A percentile compares a stretch with the other conserved stretches of the same genome.
phyloP scores from a whole-genome alignment of 2,888 invertebrate species.

The Hedychridium roseum region DNA sequence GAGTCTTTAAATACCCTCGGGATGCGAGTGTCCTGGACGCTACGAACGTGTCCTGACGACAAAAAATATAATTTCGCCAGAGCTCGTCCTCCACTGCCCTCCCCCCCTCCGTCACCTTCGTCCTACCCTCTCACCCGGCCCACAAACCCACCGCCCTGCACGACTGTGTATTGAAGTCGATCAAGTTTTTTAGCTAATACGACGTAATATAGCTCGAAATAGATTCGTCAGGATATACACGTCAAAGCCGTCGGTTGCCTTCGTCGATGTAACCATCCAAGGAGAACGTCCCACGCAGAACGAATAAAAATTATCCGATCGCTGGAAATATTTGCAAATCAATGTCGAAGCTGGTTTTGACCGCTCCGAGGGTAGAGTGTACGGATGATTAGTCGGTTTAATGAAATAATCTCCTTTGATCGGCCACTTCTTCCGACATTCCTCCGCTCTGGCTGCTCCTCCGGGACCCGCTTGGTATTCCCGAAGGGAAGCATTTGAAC shows the following conservation, averaged over 20 bases:
- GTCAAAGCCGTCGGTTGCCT: no score
- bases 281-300: no score
- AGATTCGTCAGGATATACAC: no score
- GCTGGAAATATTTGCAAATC: no score
- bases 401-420: constrained; percentile 62
- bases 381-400: constrained; percentile 59
- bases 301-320: no score
- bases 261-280: no score
- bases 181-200: no score
- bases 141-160: not conserved
- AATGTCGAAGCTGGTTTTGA: no score
- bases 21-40: constrained; percentile 53
- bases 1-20: constrained; percentile 62
- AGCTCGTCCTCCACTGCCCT: not conserved
- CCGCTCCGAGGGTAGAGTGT: no score
- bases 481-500: constrained; percentile 56
- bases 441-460: constrained; percentile 29
- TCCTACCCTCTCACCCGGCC: not conserved
- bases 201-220: no score
- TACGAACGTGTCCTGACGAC: constrained; percentile 55
- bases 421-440: constrained; percentile 44
- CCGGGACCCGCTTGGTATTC: constrained; percentile 32
- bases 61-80: constrained; percentile 56
- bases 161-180: no score
- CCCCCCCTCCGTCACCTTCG: not conserved